Base-by-base conservation (phyloP, 2,888 invertebrate species). In the Drosophila meridiana region DNA sequence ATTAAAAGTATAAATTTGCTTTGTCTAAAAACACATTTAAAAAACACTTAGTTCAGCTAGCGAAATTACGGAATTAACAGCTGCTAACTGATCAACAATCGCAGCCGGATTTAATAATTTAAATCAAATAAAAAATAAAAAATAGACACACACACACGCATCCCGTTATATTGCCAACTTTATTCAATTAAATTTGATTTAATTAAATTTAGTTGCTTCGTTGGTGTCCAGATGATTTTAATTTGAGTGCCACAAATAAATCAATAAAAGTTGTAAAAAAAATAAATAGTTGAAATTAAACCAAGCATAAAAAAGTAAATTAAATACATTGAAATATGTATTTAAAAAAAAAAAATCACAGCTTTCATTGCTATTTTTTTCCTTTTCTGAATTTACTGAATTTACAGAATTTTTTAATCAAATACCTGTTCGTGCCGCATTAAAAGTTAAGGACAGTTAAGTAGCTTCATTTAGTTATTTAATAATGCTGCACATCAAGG, bases 111-210 rank as follows among this genome's bases (percentile, higher is more conserved):
- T 71, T 52, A 30, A 57, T 71, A 56, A 70, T 62, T 38, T 4
- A 53, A 61, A 69, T 48, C 34, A 20, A 66, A 55, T 65, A 20
- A 11, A 1, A 3, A 14, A 26, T 0, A 4, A 1, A n/a, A 9
- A 53, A 42, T 20, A n/a, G 4, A 20, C 20, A 20, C 20, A 20
- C 20, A 20, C 20, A 1, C 20, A 20, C 20, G n/a, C n/a, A 20
- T 20, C 20, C 20, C 20, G 20, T 3, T 48, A 1, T n/a, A 14
- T 30, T 3, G 45, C 3, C 34, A n/a, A 62, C 42, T 71, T 57
- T 34, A 20, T 72, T 71, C 58, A 65, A 72, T 71, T 71, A 47
- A 72, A 71, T 65, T 72, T 58, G 32, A 55, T 72, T 58, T 72
- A 43, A 72, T 72, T 71, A 43, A 65, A 72, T 59, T 72, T 71